Evolutionary conservation across 2,888 invertebrate genomes (phyloP), one percentile per base, ranked within the genome.

Genomic region (Busseola fusca): DNA sequence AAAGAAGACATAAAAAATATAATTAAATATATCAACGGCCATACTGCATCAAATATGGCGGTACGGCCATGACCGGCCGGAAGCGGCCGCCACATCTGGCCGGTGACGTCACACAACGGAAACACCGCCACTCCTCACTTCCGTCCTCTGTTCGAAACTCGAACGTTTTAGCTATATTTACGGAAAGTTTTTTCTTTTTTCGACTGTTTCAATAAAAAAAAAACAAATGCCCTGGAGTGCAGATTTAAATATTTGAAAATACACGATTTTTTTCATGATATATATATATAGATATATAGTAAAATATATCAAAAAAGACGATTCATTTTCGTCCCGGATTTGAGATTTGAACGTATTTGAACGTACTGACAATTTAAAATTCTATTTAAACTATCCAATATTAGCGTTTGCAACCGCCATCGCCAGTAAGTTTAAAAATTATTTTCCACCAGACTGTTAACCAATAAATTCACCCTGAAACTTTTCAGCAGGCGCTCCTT

Each of bases 31-130:
- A 74, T 67, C 48, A 76, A 52, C 68, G 64, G 40, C 4, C 66
- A 73, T 69, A 74, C 64, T 72, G 78, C 76, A 76, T 79, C 78
- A 80, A 83, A 85, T 83, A 84, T 82, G 72, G 78, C 59, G 74
- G 71, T 25, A 64, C 79, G 85, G 72, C 79, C 76, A 71, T 79
- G 84, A 81, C 85, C 80, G 84, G 70, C 87, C 91, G 92, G 92
- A 93, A 89, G 87, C 78, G 84, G 80, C 80, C 83, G 88, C 86
- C 89, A 89, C 93, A 91, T 92, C 91, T 91, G 92, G 89, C 87
- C 86, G 73, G 76, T 88, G 89, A 89, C 90, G 90, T 88, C 88
- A 86, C 87, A 70, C 68, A 77, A 83, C 87, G 93, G 93, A 92
- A 87, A 84, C 86, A 84, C 85, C 85, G 85, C 82, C 88, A 86